Percentiles rank a stretch among this genome's conserved stretches.
Evolutionary conservation across 2,888 invertebrate species (phyloP).

Genomic region (Eueremaeus valkanovi): DNA sequence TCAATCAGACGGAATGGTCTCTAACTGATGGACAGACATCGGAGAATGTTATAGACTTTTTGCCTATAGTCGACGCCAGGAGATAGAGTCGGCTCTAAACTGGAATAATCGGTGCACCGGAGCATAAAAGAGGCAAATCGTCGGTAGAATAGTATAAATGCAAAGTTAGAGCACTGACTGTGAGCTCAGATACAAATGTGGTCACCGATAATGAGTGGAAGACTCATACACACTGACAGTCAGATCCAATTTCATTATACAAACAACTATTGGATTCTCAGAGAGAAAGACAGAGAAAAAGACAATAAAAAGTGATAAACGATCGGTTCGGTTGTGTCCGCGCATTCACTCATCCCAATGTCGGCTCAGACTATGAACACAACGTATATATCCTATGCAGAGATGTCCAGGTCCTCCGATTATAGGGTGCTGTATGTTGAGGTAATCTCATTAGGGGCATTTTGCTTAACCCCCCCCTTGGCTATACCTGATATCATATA

Average conservation of each 20-base stretch:
- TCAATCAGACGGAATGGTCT: conserved; percentile 13
- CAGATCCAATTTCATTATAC: conserved; percentile 13
- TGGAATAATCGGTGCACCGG: not conserved
- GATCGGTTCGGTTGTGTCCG: not conserved
- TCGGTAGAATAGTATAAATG: not conserved
- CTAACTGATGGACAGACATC: conserved; percentile 7
- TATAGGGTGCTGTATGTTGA: no score
- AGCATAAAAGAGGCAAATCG: conserved; percentile 8
- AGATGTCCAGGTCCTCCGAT: no score
- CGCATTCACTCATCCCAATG: not conserved
- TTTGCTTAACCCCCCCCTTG: no score
- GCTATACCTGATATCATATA: no score
- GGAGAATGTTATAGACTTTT: not conserved
- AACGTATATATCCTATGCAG: not conserved
- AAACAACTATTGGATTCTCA: not conserved
- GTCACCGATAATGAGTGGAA: not conserved
- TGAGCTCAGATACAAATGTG: not conserved
- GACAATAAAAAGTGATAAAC: conserved; percentile 17
- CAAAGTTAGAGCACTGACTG: not conserved
- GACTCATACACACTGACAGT: not conserved
- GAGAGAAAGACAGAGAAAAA: not conserved
- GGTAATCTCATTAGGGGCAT: no score
- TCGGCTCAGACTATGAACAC: not conserved
- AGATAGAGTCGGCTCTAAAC: not conserved
- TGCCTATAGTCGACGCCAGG: not conserved